Percentiles rank a stretch among this genome's conserved stretches.
Evolutionary conservation across 2,888 invertebrate species (phyloP).

Genomic region (Drosophila falleni): DNA sequence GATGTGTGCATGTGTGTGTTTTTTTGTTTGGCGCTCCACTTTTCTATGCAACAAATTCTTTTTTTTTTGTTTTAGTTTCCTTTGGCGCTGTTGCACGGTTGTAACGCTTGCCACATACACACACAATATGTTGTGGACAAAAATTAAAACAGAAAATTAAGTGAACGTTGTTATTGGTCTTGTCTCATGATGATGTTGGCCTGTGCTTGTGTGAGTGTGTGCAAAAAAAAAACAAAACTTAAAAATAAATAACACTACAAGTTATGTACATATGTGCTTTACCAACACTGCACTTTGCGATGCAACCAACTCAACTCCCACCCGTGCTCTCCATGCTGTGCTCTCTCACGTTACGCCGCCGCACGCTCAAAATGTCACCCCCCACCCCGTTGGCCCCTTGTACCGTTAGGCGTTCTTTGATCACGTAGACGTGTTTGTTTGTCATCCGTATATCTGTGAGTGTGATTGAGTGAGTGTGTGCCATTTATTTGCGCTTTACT

Average conservation of each 20-base stretch:
- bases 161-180: background rate
- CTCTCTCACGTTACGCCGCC: conserved; percentile 23
- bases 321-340: conserved; percentile 9
- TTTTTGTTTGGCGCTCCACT: conserved; percentile 58
- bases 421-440: conserved; percentile 58
- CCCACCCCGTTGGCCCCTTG: conserved; percentile 31
- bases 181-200: conserved; percentile 20
- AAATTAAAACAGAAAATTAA: conserved; percentile 12
- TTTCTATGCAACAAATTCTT: conserved; percentile 72
- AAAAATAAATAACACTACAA: conserved; percentile 37
- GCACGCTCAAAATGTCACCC: conserved; percentile 44
- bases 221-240: conserved; percentile 27
- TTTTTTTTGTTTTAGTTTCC: conserved; percentile 29
- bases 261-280: conserved; percentile 14
- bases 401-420: conserved; percentile 54
- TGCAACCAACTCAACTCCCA: conserved; percentile 51
- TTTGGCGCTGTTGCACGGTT: conserved; percentile 28
- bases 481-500: conserved; percentile 51
- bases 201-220: conserved; percentile 15
- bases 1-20: conserved; percentile 2
- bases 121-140: conserved; percentile 16
- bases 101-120: conserved; percentile 13
- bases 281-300: conserved; percentile 34
- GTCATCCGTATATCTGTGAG: conserved; percentile 23
- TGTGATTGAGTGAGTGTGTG: conserved; percentile 35